Conservation (phyloP, 2,888 invertebrate species). For the Cerceris ruficornis region DNA sequence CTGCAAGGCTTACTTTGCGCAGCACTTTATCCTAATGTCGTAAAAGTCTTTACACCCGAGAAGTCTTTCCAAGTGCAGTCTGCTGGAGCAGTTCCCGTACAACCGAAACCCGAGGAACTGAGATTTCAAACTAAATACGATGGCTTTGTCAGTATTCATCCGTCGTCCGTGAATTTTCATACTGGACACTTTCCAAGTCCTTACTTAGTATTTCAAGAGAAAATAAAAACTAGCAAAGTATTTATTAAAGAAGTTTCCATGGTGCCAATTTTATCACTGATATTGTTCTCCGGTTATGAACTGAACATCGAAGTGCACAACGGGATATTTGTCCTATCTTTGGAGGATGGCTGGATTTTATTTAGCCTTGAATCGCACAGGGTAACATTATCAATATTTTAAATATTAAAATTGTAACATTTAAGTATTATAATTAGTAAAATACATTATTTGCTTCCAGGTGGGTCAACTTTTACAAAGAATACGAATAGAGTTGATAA, state of each 20-base stretch:
- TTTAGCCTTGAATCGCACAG: constrained; percentile 90
- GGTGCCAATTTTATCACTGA: constrained; percentile 89
- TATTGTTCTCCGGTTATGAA: constrained; percentile 86
- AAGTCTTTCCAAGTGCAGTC: constrained; percentile 89
- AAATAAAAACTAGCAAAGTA: constrained; percentile 90
- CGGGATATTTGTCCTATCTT: constrained; percentile 88
- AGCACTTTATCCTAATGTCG: constrained; percentile 96
- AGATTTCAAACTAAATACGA: constrained; percentile 89
- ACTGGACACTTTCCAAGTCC: constrained; percentile 88
- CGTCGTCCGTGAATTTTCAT: constrained; percentile 89
- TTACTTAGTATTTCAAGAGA: constrained; percentile 92
- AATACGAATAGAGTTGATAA: constrained; percentile 88
- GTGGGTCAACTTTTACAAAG: constrained; percentile 92
- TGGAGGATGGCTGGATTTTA: constrained; percentile 93
- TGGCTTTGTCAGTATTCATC: constrained; percentile 88
- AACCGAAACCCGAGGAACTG: constrained; percentile 87
- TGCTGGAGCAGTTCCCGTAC: constrained; percentile 89
- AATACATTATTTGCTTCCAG: constrained; percentile 79
- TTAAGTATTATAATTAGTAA: constrained; percentile 9
- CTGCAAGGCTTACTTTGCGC: constrained; percentile 93
- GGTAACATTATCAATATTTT: constrained; percentile 80
- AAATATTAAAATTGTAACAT: constrained; percentile 5
- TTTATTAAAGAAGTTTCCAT: constrained; percentile 92
- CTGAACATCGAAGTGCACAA: constrained; percentile 88
- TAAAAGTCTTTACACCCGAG: constrained; percentile 91